These are phyloP conservation scores for Istiophorus platypterus DNA, from an alignment of 2,113 vertebrate genomes.

Conservation along the genomic window DNA sequence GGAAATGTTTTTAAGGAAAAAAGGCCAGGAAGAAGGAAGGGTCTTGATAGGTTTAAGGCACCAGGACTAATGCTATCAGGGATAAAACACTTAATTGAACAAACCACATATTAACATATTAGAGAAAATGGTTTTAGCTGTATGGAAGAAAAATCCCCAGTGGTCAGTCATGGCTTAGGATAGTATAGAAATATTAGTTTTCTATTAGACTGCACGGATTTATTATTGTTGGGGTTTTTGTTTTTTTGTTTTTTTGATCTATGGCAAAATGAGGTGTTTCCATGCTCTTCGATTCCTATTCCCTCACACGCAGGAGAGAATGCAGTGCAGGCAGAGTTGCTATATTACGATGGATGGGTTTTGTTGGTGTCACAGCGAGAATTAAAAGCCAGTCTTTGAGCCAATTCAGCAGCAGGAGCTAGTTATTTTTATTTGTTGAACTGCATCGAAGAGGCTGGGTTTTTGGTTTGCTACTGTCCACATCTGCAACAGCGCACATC, in stretches of 20 bases:
- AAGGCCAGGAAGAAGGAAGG: conserved; percentile 71
- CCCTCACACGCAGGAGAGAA: conserved; percentile 31
- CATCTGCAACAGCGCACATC: conserved; percentile 40
- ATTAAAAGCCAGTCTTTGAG: conserved; percentile 35
- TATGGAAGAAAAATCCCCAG: conserved; percentile 49
- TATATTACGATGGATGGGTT: conserved; percentile 16
- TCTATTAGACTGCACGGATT: conserved; percentile 43
- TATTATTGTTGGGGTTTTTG: no score
- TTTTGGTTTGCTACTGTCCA: conserved; percentile 29
- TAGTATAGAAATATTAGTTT: conserved; percentile 46
- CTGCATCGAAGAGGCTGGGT: conserved; percentile 16
- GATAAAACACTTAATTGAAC: conserved; percentile 65
- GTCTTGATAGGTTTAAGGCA: conserved; percentile 74
- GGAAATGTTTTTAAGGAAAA: conserved; percentile 75
- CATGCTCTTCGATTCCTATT: conserved; percentile 26
- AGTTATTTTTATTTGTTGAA: conserved; percentile 24
- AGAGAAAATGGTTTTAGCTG: conserved; percentile 47
- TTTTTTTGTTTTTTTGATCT: conserved; percentile 31
- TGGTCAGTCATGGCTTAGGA: conserved; percentile 48
- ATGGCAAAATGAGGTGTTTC: conserved; percentile 14
- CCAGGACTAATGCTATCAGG: conserved; percentile 76
- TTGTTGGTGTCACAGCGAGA: conserved; percentile 12
- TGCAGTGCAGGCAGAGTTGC: conserved; percentile 20
- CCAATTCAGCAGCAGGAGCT: conserved; percentile 19
- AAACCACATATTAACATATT: conserved; percentile 59